Percentiles rank a stretch among this genome's conserved stretches.
Evolutionary conservation across 2,113 vertebrate species (phyloP).

Genomic region (Sapayoa aenigma): DNA sequence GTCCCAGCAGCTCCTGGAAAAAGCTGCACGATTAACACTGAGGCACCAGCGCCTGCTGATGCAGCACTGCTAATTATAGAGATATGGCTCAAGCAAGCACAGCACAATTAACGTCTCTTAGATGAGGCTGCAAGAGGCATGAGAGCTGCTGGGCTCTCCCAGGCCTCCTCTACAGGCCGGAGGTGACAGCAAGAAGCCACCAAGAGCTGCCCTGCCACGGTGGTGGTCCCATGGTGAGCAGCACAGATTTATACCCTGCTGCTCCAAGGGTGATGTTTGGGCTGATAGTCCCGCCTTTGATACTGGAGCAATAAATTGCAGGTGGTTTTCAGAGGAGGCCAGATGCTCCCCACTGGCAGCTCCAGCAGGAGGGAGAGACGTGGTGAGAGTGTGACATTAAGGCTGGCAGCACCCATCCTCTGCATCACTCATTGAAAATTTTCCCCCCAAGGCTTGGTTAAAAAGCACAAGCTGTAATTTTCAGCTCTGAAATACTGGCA

Average conservation of each 20-base stretch:
- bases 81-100: neutral
- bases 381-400: neutral
- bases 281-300: neutral
- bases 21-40: neutral
- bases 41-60: neutral
- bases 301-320: neutral
- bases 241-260: neutral
- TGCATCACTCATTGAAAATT: fast-evolving
- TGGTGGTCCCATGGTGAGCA: fast-evolving
- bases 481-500: neutral
- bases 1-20: neutral
- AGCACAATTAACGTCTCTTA: neutral
- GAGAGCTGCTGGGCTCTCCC: neutral
- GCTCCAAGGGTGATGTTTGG: neutral
- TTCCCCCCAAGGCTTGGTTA: neutral
- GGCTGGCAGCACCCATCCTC: neutral
- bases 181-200: neutral
- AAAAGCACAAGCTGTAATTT: neutral
- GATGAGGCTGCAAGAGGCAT: neutral
- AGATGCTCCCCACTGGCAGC: neutral
- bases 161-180: neutral
- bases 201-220: fast-evolving
- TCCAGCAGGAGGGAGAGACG: neutral
- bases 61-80: constrained; percentile 27
- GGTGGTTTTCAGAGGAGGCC: neutral